Base-by-base conservation (phyloP, 2,888 invertebrate species). In the Agrochola lychnidis region DNA sequence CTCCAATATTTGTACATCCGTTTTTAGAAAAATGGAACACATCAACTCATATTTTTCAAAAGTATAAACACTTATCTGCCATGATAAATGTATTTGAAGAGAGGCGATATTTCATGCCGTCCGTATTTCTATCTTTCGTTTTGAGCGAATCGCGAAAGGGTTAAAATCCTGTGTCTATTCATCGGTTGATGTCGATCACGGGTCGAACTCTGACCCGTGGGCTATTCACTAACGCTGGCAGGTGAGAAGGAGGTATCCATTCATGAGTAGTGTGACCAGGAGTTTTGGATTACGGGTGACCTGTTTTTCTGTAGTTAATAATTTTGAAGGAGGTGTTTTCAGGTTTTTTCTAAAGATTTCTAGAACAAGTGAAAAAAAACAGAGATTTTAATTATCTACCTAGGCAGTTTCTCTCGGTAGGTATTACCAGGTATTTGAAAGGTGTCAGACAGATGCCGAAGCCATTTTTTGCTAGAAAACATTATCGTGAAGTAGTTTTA, bases 181-280 rank as follows among this genome's bases (percentile, higher is more conserved):
- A 87, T 64, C 71, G 86, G 80, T 62, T 89, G 88, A 91, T 90
- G 88, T 90, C 89, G 87, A 90, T 91, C 91, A 88, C 81, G 77
- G 83, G 57, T 83, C 68, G 84, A 87, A 81, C 79, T 84, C 74
- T 79, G 85, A 79, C 87, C 85, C 86, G 79, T 76, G 78, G 81
- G 87, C 88, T 90, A 91, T 91, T 90, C 90, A 88, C 85, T 90
- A 84, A 86, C 82, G 72, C 79, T 84, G 86, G 87, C 89, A 89
- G 88, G 88, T 91, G 87, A 89, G 89, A 77, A 83, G 85, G 87
- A 83, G 90, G 88, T 87, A 92, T 89, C 89, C 89, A 89, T 91
- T 88, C 76, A 84, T 68, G 51, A 48, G 59, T 85, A 83, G 82
- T 51, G 73, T 88, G 75, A 1, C 87, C 79, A 85, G 59, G 53